A percentile compares a stretch with the other conserved stretches of the same genome.
Conservation (phyloP, 2,797 vertebrate species). For the Setipinna tenuifilis region DNA sequence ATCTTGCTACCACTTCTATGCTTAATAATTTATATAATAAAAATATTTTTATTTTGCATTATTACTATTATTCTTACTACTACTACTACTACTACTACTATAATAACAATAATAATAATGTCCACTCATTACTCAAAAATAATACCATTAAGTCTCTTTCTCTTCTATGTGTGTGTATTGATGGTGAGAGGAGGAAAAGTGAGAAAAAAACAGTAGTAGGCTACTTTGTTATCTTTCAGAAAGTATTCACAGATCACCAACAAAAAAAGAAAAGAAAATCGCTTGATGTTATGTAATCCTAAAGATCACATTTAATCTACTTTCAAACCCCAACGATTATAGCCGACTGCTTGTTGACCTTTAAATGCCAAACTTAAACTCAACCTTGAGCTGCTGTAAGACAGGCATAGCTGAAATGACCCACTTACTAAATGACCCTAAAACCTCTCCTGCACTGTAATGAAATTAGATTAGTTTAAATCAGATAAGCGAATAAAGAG, state of each 20-base stretch:
- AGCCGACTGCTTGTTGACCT: background rate
- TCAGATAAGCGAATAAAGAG: background rate
- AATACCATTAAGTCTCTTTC: no score
- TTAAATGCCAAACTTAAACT: background rate
- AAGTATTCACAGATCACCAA: background rate
- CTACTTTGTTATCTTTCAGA: no score
- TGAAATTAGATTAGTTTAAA: background rate
- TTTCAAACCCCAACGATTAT: background rate
- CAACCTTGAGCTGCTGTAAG: background rate
- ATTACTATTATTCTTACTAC: no score
- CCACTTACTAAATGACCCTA: background rate
- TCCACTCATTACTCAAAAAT: no score
- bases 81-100: no score
- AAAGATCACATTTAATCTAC: background rate
- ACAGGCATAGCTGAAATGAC: background rate
- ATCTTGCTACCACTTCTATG: no score
- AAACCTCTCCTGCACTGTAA: background rate
- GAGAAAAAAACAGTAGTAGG: no score
- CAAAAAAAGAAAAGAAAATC: background rate
- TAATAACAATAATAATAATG: no score
- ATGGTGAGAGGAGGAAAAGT: no score
- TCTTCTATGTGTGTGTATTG: no score
- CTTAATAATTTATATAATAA: no score
- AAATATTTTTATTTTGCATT: no score
- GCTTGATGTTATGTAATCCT: background rate